Evolutionary conservation across 1,140 invertebrate genomes (phyloP), one percentile per base, ranked within the genome.

Genomic region (Phortica variegata): DNA sequence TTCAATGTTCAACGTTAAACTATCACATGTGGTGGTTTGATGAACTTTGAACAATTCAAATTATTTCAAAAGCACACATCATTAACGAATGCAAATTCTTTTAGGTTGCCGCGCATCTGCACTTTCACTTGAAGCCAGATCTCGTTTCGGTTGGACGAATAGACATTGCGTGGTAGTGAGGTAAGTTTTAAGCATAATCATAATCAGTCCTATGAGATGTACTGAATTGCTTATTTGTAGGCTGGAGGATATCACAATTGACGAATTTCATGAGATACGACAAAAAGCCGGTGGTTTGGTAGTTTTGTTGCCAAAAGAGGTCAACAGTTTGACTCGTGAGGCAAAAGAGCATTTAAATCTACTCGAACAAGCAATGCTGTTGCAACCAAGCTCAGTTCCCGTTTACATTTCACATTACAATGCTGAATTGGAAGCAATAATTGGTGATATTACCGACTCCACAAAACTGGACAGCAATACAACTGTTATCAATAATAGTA

Each of bases 391-490:
- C 12, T 78, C 82, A 17, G 85, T 95, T 45, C 94, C 95, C 6
- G 88, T 98, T 12, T 98, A 97, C 77, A 95, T 98, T 75, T 83
- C 87, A 1, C 70, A 80, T 15, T 88, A 90, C 82, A 85, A 85
- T 45, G 76, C 79, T 3, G 83, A 91, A 54, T 77, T 97, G 23
- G 81, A 87, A 49, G 78, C 80, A 6, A 90, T 97, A 50, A 82
- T 95, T 44, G 74, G 84, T 13, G 88, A 93, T 69, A 80, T 95
- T 2, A 83, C 85, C 10, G 33, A 81, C 79, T n/a, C n/a, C n/a
- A n/a, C n/a, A n/a, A n/a, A n/a, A n/a, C n/a, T n/a, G 36, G 79
- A 77, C 3, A 17, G 33, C 36, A 77, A 70, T 60, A 77, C 77
- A n/a, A 75, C 78, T 43, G 77, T 38, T 9, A 37, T 63, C 42